Evolutionary conservation across 2,888 invertebrate species (phyloP), one percentile per base, ranked within the genome.

Genomic region (Heliconius hortense): DNA sequence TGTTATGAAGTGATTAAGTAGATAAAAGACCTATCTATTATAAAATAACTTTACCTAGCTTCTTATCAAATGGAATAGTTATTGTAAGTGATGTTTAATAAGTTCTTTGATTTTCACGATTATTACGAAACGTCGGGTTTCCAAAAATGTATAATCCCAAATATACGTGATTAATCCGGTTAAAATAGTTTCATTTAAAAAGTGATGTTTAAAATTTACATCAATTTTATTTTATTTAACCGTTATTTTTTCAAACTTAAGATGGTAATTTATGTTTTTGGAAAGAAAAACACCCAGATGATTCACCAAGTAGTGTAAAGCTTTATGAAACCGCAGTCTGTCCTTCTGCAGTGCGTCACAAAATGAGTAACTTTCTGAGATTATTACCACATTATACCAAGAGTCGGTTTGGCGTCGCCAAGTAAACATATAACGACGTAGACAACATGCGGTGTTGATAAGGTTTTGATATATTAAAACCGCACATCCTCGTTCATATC

Each of bases 381-480:
- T 72, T 53, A 28, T 28, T 28, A 28, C 28, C 28, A 4, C 28
- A 28, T 35, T 53, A 43, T 71, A 75, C 71, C 31, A 70, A 26
- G 66, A 82, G 83, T 70, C 82, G 76, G 81, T 81, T 73, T 81
- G 84, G 81, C 82, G 78, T 82, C 83, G 77, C 79, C 74, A 21
- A n/a, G 31, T 66, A 59, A 43, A 77, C 15, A 72, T 72, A 74
- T 10, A 59, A 69, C 77, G 77, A 78, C 78, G 77, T 73, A 70
- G 73, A 74, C 79, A 80, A 74, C 75, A 39, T 7, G 24, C 8
- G 24, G 15, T 71, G 59, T 73, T 78, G 87, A 86, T 86, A 86
- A 82, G 82, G 79, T 75, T 77, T 72, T 77, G 76, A 80, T 80
- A 75, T 70, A 85, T 89, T 89, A 68, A 89, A 86, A 89, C 87